Percentiles rank a stretch among this genome's conserved stretches.
phyloP scores from a whole-genome alignment of 2,797 vertebrate species.

The Austrolebias charrua region DNA sequence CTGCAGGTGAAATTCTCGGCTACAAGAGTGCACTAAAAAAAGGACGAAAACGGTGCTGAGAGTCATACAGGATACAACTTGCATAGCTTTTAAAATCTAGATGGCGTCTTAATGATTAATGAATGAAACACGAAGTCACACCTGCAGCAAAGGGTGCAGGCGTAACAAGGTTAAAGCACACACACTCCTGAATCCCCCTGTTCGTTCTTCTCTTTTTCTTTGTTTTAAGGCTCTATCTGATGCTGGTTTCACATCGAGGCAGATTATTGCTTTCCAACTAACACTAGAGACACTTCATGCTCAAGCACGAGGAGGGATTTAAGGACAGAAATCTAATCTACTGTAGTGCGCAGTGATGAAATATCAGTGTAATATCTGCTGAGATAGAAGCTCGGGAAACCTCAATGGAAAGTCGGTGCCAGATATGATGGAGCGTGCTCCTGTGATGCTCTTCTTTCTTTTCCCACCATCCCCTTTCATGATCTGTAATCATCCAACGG shows the following conservation, averaged over 20 bases:
- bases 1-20: slow-evolving; percentile 18
- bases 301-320: slow-evolving; percentile 66
- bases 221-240: slow-evolving; percentile 44
- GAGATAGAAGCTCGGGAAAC: slow-evolving; percentile 47
- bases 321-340: slow-evolving; percentile 69
- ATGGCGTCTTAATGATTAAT: slow-evolving; percentile 8
- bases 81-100: slow-evolving; percentile 2
- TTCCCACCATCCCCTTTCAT: slow-evolving; percentile 12
- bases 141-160: slow-evolving; percentile 3
- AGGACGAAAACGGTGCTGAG: not conserved
- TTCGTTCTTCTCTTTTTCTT: slow-evolving; percentile 21
- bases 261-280: slow-evolving; percentile 68
- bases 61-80: not conserved
- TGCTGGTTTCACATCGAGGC: slow-evolving; percentile 44
- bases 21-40: not conserved
- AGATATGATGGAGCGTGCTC: slow-evolving; percentile 50
- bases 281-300: slow-evolving; percentile 62
- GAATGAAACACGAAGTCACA: slow-evolving; percentile 1
- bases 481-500: slow-evolving; percentile 28
- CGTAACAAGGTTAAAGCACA: slow-evolving; percentile 25
- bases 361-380: slow-evolving; percentile 70
- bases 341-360: slow-evolving; percentile 62
- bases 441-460: not conserved
- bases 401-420: slow-evolving; percentile 42
- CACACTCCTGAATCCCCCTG: not conserved